A percentile compares a stretch with the other conserved stretches of the same genome.
Conservation (phyloP, 1,140 invertebrate genomes). For the Philaenus spumarius region DNA sequence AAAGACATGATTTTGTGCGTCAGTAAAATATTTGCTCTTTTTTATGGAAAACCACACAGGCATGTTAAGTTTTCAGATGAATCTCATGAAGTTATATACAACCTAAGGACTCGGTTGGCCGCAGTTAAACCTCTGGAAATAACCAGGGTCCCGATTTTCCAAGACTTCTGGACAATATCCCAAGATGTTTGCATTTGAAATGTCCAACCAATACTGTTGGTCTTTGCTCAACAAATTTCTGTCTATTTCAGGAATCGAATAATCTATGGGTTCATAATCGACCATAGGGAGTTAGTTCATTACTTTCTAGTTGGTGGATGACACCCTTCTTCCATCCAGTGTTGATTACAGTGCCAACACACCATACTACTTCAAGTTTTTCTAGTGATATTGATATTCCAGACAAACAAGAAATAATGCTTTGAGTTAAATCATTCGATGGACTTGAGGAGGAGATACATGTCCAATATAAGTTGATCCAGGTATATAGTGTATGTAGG, state of each 20-base stretch:
- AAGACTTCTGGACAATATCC: constrained; percentile 30
- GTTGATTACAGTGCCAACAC: constrained; percentile 34
- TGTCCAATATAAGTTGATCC: constrained; percentile 29
- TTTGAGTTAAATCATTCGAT: constrained; percentile 18
- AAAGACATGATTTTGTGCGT: constrained; percentile 28
- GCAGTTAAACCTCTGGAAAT: constrained; percentile 33
- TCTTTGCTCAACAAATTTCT: no score
- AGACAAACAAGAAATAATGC: constrained; percentile 21
- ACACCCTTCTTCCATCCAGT: constrained; percentile 31
- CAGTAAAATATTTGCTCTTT: constrained; percentile 30
- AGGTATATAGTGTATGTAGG: constrained; percentile 29
- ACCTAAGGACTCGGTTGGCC: constrained; percentile 31
- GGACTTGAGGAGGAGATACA: constrained; percentile 22
- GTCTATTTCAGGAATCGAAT: constrained; percentile 23
- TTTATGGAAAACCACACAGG: constrained; percentile 36
- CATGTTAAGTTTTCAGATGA: constrained; percentile 34
- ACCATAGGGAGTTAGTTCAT: constrained; percentile 17
- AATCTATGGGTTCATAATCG: constrained; percentile 22
- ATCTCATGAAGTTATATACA: constrained; percentile 30
- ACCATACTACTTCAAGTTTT: constrained; percentile 27
- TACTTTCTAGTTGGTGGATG: constrained; percentile 26
- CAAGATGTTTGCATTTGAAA: constrained; percentile 27
- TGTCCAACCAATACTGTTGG: constrained; percentile 32
- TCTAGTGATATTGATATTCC: constrained; percentile 21
- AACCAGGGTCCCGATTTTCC: constrained; percentile 28